Percentiles rank a stretch among this genome's conserved stretches.
phyloP scores from a whole-genome alignment of 2,888 invertebrate genomes.

The Agrotis puta region DNA sequence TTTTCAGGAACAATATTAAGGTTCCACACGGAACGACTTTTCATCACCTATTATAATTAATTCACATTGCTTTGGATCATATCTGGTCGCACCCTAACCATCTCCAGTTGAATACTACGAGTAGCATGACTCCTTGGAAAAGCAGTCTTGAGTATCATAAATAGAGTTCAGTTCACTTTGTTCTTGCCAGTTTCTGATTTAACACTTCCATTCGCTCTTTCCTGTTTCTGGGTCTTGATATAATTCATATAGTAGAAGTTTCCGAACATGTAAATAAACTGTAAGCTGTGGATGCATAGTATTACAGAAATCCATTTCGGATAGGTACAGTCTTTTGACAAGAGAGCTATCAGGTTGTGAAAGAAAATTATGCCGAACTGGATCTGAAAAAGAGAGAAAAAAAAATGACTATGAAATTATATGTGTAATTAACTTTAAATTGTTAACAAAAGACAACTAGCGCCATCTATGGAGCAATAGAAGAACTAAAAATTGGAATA shows the following conservation, averaged over 20 bases:
- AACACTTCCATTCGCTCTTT: constrained; percentile 8
- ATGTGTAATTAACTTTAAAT: too few species aligned
- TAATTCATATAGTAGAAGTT: constrained; percentile 66
- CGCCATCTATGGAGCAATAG: too few species aligned
- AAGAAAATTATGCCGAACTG: constrained; percentile 65
- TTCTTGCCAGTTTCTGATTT: constrained; percentile 22
- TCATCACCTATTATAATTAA: too few species aligned
- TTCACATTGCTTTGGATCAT: constrained; percentile 6
- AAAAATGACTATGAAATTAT: background rate
- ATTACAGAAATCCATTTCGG: constrained; percentile 60
- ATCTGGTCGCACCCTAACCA: constrained; percentile 11
- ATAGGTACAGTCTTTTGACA: constrained; percentile 53
- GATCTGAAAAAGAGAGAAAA: constrained; percentile 50
- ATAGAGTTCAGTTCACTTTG: constrained; percentile 43
- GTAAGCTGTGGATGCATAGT: constrained; percentile 33
- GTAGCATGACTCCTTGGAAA: constrained; percentile 13
- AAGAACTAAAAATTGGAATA: too few species aligned
- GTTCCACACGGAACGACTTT: too few species aligned
- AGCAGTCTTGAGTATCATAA: background rate
- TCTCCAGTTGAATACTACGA: constrained; percentile 15
- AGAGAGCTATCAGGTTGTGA: constrained; percentile 59
- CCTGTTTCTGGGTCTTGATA: constrained; percentile 25
- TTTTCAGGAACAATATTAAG: too few species aligned
- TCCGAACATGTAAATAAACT: constrained; percentile 69
- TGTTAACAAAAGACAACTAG: too few species aligned